These are phyloP conservation scores for Tenualosa thibaudeaui DNA, from an alignment of 2,797 vertebrate species.

Conservation along the genomic window DNA sequence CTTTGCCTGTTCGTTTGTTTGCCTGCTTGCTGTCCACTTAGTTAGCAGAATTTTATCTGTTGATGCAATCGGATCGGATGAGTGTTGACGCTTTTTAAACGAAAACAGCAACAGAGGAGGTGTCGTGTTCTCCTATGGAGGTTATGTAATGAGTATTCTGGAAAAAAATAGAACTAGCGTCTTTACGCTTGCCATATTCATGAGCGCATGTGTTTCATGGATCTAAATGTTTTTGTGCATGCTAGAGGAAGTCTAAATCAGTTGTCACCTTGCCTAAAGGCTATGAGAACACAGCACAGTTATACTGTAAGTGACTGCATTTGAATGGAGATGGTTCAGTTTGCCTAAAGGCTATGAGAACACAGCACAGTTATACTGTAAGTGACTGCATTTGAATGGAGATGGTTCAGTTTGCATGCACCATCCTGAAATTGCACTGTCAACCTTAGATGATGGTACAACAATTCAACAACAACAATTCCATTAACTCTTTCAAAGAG, in stretches of 20 bases:
- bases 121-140: neutral
- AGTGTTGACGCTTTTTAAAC: neutral
- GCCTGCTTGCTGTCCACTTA: neutral
- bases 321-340: neutral
- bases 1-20: neutral
- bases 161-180: neutral
- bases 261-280: neutral
- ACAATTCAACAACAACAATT: too few species aligned
- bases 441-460: neutral
- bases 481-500: neutral
- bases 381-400: constrained; percentile 12
- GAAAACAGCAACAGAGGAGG: neutral
- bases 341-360: too few species aligned
- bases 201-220: neutral
- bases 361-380: too few species aligned
- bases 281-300: neutral
- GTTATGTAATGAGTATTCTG: neutral
- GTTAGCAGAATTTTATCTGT: constrained; percentile 18
- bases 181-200: neutral
- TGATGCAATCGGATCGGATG: neutral
- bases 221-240: neutral
- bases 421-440: neutral
- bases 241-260: neutral
- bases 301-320: neutral
- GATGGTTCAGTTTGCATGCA: neutral